Conservation (phyloP, 2,888 invertebrate genomes). For the Meteorus colon region DNA sequence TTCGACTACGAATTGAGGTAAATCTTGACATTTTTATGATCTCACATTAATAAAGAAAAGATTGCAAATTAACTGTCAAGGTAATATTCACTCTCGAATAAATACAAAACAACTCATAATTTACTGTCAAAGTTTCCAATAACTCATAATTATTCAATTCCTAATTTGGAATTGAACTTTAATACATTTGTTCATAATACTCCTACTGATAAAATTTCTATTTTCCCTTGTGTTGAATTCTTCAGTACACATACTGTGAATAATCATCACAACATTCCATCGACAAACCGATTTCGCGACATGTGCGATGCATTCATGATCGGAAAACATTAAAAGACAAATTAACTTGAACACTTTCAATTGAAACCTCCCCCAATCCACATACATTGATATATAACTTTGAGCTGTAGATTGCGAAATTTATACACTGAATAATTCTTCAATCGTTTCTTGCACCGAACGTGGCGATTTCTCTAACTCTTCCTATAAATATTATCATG, state of each 20-base stretch:
- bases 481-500: background rate
- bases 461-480: constrained; percentile 47
- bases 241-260: background rate
- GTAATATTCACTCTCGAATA: too few relatives aligned
- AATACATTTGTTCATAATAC: too few relatives aligned
- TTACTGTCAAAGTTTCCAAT: too few relatives aligned
- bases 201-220: background rate
- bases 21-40: too few relatives aligned
- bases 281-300: background rate
- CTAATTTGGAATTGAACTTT: too few relatives aligned
- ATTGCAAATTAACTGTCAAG: too few relatives aligned
- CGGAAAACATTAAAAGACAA: constrained; percentile 13
- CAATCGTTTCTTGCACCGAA: constrained; percentile 41
- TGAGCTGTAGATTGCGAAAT: constrained; percentile 32
- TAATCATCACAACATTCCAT: background rate
- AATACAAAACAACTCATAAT: too few relatives aligned
- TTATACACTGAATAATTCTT: constrained; percentile 50
- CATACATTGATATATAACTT: background rate
- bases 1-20: too few relatives aligned
- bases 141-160: too few relatives aligned
- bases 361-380: background rate
- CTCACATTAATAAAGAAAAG: too few relatives aligned
- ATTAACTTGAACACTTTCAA: constrained; percentile 25
- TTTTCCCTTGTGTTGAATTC: background rate
- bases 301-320: background rate